A percentile compares a stretch with the other conserved stretches of the same genome.
These are phyloP conservation scores for Ametastegia equiseti DNA, from an alignment of 2,888 invertebrate genomes.

Conservation along the genomic window DNA sequence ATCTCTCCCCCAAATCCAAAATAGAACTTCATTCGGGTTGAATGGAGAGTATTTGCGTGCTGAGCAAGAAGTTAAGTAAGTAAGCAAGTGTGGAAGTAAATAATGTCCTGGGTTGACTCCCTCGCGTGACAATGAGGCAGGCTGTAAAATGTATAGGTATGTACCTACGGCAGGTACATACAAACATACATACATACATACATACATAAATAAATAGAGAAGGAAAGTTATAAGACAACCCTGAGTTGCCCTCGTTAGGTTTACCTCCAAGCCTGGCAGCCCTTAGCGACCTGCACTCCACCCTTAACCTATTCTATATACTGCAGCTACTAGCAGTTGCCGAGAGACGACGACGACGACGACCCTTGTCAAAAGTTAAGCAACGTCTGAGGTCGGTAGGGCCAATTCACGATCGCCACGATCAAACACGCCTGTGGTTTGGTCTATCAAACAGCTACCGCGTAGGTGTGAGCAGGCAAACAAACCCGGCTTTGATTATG, in stretches of 20 bases:
- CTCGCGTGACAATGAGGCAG: constrained; percentile 21
- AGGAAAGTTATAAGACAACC: constrained; percentile 16
- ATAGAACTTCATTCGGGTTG: too few relatives aligned
- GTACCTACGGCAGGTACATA: neutral
- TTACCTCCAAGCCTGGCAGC: neutral
- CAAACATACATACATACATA: too few relatives aligned
- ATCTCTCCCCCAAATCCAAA: too few relatives aligned
- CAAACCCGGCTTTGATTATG: neutral
- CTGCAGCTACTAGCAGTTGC: too few relatives aligned
- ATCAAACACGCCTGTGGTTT: neutral
- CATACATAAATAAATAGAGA: too few relatives aligned
- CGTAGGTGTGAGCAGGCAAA: neutral
- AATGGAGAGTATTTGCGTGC: neutral
- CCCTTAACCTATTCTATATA: neutral
- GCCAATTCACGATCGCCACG: constrained; percentile 18
- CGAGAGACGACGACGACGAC: neutral
- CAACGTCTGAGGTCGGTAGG: constrained; percentile 9
- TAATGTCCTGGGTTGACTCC: neutral
- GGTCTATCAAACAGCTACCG: neutral
- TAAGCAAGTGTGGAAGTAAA: neutral
- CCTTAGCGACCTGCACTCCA: neutral
- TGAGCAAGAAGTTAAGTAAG: neutral
- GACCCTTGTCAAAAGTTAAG: constrained; percentile 42
- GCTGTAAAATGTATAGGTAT: neutral
- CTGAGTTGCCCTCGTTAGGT: neutral